Conservation (phyloP, 2,888 invertebrate species). For the Eustalomyia histrio region DNA sequence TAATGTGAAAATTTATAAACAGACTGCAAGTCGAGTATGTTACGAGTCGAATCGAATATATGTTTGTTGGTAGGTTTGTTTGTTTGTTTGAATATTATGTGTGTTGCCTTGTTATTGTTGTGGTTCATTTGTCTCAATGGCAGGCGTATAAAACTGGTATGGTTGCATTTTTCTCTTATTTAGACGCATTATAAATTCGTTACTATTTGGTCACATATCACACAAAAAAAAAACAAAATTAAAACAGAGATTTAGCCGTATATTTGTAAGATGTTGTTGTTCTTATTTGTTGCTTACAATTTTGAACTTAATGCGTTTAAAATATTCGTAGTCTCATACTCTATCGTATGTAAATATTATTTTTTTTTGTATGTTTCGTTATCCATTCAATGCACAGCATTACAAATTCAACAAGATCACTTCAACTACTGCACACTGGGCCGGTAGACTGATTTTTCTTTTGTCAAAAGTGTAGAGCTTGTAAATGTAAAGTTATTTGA, state of each 20-base stretch:
- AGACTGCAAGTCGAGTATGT: no score
- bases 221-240: constrained; percentile 25
- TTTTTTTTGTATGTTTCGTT: neutral
- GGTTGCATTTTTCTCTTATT: constrained; percentile 66
- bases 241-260: neutral
- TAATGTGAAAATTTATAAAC: neutral
- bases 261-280: neutral
- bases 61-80: constrained; percentile 10
- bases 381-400: neutral
- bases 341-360: neutral
- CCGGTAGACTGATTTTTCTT: no score
- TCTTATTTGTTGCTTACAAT: neutral
- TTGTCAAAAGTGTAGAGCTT: no score
- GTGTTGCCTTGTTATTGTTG: constrained; percentile 27
- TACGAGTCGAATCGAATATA: neutral
- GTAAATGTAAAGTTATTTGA: no score
- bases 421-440: neutral
- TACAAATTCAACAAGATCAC: constrained; percentile 27
- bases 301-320: neutral
- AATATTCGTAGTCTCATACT: neutral
- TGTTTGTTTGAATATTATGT: constrained; percentile 35
- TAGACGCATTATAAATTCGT: constrained; percentile 63
- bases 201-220: constrained; percentile 62
- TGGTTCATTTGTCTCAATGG: constrained; percentile 65
- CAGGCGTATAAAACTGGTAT: constrained; percentile 66